Percentiles rank a stretch among this genome's conserved stretches.
These are phyloP conservation scores for Hypotaenidia philippensis DNA, from an alignment of 2,797 vertebrate genomes.

Conservation along the genomic window DNA sequence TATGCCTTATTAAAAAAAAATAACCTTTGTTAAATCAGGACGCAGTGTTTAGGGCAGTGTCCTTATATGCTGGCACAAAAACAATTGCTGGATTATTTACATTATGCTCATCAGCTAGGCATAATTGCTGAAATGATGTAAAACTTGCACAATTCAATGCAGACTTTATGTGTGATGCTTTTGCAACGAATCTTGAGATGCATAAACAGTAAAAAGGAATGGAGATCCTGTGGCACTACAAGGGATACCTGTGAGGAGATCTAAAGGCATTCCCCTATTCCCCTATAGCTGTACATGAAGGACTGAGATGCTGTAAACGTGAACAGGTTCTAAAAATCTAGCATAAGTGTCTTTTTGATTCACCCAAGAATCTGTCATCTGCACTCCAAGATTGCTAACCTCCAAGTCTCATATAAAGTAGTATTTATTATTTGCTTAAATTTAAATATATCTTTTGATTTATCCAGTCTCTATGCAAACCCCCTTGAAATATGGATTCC, in stretches of 20 bases:
- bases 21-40: constrained; percentile 63
- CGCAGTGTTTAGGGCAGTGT: constrained; percentile 3
- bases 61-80: constrained; percentile 13
- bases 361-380: background rate
- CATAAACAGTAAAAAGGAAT: background rate
- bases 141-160: constrained; percentile 12
- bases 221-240: background rate
- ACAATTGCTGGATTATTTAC: constrained; percentile 58
- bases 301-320: background rate
- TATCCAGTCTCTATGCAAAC: background rate
- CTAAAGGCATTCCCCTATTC: background rate
- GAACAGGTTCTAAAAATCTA: background rate
- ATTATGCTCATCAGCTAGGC: constrained; percentile 19
- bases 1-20: constrained; percentile 60
- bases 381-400: background rate
- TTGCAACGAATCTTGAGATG: background rate
- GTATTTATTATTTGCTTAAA: background rate
- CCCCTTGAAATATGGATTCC: background rate
- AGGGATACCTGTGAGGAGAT: background rate
- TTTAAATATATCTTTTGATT: background rate
- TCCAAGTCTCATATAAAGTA: background rate
- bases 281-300: background rate
- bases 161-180: background rate
- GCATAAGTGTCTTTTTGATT: background rate
- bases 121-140: constrained; percentile 37